These are phyloP conservation scores for Buteo buteo DNA, from an alignment of 2,113 vertebrate species.

Conservation along the genomic window DNA sequence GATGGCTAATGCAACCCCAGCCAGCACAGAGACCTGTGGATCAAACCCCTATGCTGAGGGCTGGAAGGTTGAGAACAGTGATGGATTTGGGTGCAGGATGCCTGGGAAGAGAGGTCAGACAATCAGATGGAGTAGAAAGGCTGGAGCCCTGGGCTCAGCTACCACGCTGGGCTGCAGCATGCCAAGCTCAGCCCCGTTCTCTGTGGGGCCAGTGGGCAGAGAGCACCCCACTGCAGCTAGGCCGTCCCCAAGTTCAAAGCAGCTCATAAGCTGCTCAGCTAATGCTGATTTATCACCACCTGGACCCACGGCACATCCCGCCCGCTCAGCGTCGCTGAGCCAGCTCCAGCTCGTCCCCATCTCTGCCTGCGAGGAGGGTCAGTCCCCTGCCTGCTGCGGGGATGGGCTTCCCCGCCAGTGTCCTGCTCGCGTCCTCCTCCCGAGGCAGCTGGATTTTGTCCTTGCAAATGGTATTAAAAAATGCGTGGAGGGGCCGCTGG, in stretches of 20 bases:
- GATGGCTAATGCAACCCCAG: background rate
- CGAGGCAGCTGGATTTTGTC: background rate
- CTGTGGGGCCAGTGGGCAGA: accelerated
- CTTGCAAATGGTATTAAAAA: background rate
- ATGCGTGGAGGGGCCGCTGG: background rate
- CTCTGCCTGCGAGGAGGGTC: background rate
- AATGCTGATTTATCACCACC: background rate
- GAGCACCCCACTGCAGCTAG: background rate
- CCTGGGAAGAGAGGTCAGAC: accelerated
- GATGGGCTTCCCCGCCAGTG: accelerated
- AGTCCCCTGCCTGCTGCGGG: accelerated
- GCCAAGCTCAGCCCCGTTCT: accelerated
- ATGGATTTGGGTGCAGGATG: background rate
- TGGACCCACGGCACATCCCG: background rate
- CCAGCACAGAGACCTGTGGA: accelerated
- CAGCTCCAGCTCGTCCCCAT: background rate
- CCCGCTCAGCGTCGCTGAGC: accelerated
- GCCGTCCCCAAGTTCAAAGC: background rate
- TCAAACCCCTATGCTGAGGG: background rate
- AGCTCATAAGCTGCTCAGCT: background rate
- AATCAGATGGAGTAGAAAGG: background rate
- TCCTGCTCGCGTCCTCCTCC: background rate
- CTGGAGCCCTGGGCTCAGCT: accelerated
- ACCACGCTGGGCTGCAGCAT: background rate
- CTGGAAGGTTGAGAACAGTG: background rate